phyloP scores from a whole-genome alignment of 2,797 vertebrate genomes.

The Lindbergichthys nudifrons region DNA sequence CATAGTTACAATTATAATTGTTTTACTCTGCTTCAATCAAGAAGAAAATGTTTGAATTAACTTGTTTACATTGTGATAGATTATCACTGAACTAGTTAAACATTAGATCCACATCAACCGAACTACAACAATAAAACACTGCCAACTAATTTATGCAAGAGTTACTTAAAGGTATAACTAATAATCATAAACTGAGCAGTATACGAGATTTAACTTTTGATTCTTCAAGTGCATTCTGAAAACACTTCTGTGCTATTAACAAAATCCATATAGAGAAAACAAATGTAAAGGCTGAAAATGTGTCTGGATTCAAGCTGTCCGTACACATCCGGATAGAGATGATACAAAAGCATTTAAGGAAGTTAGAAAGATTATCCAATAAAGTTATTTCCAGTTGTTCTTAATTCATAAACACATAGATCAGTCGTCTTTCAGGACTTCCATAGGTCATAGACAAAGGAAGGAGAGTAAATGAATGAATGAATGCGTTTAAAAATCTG shows the following conservation, averaged over 20 bases:
- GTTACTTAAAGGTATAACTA: background rate
- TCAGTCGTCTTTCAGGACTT: too few relatives aligned
- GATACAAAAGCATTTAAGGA: too few relatives aligned
- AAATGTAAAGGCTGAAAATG: background rate
- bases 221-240: too few relatives aligned
- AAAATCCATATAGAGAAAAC: background rate
- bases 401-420: too few relatives aligned
- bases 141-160: background rate
- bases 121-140: background rate
- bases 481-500: slow-evolving; percentile 1
- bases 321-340: background rate
- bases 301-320: background rate
- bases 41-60: background rate
- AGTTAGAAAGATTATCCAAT: too few relatives aligned
- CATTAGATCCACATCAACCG: too few relatives aligned
- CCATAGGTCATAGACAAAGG: background rate
- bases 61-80: background rate
- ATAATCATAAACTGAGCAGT: too few relatives aligned
- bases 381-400: too few relatives aligned
- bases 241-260: too few relatives aligned
- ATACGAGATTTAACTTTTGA: too few relatives aligned
- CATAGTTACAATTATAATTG: background rate
- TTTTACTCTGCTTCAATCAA: background rate
- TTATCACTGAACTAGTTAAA: background rate
- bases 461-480: background rate